These are phyloP conservation scores for Aphis craccivora DNA, from an alignment of 1,140 invertebrate species.

Conservation along the genomic window DNA sequence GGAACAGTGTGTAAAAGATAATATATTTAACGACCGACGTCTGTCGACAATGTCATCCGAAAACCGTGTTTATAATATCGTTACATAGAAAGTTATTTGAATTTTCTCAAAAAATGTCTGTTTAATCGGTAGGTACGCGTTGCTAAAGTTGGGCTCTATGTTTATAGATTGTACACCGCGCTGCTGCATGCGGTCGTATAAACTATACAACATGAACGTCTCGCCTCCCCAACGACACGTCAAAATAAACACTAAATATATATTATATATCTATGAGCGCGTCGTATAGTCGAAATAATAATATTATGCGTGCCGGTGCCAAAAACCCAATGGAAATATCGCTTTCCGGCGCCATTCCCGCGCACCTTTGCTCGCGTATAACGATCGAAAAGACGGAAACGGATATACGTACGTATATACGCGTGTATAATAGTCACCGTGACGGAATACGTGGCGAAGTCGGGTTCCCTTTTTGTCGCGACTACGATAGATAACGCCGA, in stretches of 20 bases:
- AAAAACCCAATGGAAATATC: constrained; percentile 1
- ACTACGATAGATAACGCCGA: neutral
- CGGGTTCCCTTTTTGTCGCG: neutral
- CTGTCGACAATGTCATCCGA: neutral
- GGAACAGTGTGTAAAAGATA: neutral
- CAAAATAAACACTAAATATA: neutral
- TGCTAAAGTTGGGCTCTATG: too few species aligned
- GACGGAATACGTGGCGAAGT: neutral
- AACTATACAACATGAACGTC: neutral
- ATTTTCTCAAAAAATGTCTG: neutral
- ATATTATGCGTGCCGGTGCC: neutral
- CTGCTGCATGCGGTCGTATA: neutral
- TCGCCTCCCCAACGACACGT: neutral
- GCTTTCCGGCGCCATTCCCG: neutral
- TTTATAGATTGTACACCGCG: neutral
- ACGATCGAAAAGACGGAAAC: neutral
- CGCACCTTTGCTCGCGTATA: too few species aligned
- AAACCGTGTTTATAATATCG: neutral
- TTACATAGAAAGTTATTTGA: neutral
- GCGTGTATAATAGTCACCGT: neutral
- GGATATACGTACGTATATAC: neutral
- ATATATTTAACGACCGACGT: neutral
- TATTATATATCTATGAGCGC: neutral
- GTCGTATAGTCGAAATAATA: neutral
- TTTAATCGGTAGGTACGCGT: neutral